Evolutionary conservation across 2,888 invertebrate genomes (phyloP).

Genomic region (Aspidapion aeneum): DNA sequence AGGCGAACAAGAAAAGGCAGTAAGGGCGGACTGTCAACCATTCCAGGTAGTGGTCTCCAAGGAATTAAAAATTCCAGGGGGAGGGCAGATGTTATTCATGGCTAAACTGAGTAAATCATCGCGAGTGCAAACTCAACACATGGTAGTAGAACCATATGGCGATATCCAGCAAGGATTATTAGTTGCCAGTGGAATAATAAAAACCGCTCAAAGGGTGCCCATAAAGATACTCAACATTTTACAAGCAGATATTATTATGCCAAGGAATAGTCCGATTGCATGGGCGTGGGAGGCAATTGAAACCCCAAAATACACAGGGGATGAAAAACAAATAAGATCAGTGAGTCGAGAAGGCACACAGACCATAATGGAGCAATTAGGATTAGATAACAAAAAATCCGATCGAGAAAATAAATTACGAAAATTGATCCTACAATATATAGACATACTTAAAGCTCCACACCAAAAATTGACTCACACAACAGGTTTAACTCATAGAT

Average conservation of each 20-base stretch:
- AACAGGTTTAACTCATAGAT: conserved; percentile 1
- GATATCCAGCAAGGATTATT: conserved; percentile 2
- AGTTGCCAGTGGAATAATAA: background rate
- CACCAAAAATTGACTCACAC: conserved; percentile 9
- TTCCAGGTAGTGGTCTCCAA: background rate
- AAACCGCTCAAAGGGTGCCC: background rate
- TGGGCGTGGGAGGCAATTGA: background rate
- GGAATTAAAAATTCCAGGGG: background rate
- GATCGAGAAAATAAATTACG: background rate
- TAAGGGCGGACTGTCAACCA: background rate
- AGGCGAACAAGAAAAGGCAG: no score
- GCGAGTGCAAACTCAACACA: conserved; percentile 6
- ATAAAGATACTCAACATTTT: no score
- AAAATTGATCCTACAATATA: conserved; percentile 5
- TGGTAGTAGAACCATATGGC: conserved; percentile 2
- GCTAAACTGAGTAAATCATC: conserved; percentile 1
- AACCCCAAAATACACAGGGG: background rate
- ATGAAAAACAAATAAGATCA: background rate
- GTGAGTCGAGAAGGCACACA: background rate
- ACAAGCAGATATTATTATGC: no score
- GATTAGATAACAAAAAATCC: background rate
- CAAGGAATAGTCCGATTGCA: no score
- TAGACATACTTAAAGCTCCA: conserved; percentile 10
- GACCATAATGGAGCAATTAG: background rate
- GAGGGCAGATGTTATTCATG: background rate